Conservation (phyloP, 2,888 invertebrate species). For the Cephus sareptanus region DNA sequence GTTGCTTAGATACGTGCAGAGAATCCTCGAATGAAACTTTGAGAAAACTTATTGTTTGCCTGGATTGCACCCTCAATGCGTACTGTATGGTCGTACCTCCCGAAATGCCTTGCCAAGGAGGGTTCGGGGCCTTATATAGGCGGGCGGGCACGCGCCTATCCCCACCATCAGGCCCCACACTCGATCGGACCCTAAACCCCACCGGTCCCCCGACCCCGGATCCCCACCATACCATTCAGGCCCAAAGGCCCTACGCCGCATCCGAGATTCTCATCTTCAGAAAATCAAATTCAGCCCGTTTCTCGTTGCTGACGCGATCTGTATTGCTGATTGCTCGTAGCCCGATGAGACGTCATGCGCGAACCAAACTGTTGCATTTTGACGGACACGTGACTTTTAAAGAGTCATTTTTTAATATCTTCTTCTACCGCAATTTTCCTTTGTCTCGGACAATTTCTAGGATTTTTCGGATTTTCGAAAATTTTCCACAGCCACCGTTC, state of each 20-base stretch:
- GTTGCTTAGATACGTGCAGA: background rate
- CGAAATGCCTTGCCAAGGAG: slow-evolving; percentile 63
- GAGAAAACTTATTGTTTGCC: background rate
- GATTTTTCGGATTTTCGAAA: background rate
- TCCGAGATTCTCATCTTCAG: slow-evolving; percentile 62
- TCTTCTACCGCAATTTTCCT: no score
- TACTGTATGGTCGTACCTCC: slow-evolving; percentile 59
- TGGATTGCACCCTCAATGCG: slow-evolving; percentile 45
- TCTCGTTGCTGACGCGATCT: background rate
- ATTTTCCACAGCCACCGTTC: background rate
- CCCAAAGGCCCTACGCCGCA: slow-evolving; percentile 56
- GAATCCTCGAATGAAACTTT: background rate
- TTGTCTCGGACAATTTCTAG: no score
- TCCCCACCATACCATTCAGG: slow-evolving; percentile 66
- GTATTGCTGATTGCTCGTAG: no score
- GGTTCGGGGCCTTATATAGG: slow-evolving; percentile 65
- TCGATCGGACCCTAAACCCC: slow-evolving; percentile 67
- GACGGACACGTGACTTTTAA: no score
- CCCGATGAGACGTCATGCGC: no score
- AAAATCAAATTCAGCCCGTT: background rate
- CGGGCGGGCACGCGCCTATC: slow-evolving; percentile 72
- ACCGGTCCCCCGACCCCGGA: slow-evolving; percentile 46
- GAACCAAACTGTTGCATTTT: no score
- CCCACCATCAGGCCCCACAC: slow-evolving; percentile 69
- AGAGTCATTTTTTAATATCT: no score